Evolutionary conservation across 2,797 vertebrate species (phyloP).

Genomic region (Eulemur mongoz): DNA sequence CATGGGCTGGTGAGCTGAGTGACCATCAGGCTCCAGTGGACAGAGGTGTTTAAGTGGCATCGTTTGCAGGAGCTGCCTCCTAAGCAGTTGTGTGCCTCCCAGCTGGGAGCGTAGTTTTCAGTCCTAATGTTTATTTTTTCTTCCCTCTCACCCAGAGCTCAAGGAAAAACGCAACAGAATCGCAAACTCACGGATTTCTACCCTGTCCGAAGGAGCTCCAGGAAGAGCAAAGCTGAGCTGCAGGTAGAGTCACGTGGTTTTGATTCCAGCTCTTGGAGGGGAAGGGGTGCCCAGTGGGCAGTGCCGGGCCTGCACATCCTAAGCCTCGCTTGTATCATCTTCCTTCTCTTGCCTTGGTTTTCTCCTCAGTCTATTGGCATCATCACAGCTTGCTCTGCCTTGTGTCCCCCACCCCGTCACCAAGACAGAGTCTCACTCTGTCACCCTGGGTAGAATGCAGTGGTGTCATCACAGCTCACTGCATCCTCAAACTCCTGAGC

Average conservation of each 20-base stretch:
- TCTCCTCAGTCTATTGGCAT: background rate
- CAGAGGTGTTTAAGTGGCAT: background rate
- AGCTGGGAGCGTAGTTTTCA: accelerated
- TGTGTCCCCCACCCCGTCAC: too few species aligned
- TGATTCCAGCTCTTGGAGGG: accelerated
- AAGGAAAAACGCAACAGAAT: constrained; percentile 90
- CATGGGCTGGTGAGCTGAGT: background rate
- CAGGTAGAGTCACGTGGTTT: constrained; percentile 86
- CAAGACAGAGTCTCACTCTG: too few species aligned
- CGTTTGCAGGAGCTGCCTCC: background rate
- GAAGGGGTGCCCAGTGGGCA: accelerated
- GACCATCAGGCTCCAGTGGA: background rate
- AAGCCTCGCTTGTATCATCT: background rate
- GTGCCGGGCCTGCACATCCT: accelerated
- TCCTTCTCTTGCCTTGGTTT: background rate
- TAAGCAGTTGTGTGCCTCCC: background rate
- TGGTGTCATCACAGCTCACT: too few species aligned
- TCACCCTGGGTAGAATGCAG: too few species aligned
- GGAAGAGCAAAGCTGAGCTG: constrained; percentile 94
- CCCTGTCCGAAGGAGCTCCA: constrained; percentile 94
- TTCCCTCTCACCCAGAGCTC: constrained; percentile 81
- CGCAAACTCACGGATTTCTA: constrained; percentile 97
- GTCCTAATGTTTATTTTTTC: background rate
- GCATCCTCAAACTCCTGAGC: too few species aligned
- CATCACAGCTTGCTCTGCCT: background rate